A percentile compares a stretch with the other conserved stretches of the same genome.
Evolutionary conservation across 2,113 vertebrate genomes (phyloP).

Genomic region (Piaya cayana): DNA sequence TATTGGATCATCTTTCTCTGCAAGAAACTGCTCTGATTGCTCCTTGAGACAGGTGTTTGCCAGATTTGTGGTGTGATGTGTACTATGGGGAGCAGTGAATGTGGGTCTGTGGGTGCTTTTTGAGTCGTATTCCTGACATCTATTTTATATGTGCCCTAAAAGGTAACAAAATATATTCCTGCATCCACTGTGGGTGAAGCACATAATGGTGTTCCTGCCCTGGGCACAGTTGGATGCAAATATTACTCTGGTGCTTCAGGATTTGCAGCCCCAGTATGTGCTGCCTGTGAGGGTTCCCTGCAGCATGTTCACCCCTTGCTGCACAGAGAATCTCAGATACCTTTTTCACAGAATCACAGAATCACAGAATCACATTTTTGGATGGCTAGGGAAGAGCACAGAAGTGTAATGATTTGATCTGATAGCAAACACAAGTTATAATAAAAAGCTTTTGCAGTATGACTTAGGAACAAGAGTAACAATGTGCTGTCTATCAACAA

Average conservation of each 20-base stretch:
- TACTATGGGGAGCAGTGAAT: not conserved
- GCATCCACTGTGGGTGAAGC: not conserved
- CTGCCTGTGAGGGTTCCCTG: constrained; percentile 14
- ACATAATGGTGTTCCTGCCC: not conserved
- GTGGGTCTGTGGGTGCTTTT: not conserved
- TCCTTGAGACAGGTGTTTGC: not conserved
- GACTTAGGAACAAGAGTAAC: constrained; percentile 41
- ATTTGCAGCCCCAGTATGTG: constrained; percentile 6
- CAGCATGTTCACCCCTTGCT: not conserved
- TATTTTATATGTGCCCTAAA: not conserved
- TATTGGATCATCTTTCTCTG: not conserved
- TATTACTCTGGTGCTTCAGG: not conserved
- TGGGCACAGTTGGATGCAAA: not conserved
- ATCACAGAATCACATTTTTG: too few relatives aligned
- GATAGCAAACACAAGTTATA: constrained; percentile 15
- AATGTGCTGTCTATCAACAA: not conserved
- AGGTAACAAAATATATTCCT: not conserved
- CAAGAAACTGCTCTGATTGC: not conserved
- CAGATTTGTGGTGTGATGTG: not conserved
- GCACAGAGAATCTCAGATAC: not conserved
- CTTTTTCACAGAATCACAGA: too few relatives aligned
- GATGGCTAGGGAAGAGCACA: constrained; percentile 14
- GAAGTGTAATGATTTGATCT: not conserved
- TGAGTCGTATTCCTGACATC: not conserved
- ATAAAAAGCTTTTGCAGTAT: constrained; percentile 26